Conservation (phyloP, 2,888 invertebrate species). For the Alloscopus bannaensis region DNA sequence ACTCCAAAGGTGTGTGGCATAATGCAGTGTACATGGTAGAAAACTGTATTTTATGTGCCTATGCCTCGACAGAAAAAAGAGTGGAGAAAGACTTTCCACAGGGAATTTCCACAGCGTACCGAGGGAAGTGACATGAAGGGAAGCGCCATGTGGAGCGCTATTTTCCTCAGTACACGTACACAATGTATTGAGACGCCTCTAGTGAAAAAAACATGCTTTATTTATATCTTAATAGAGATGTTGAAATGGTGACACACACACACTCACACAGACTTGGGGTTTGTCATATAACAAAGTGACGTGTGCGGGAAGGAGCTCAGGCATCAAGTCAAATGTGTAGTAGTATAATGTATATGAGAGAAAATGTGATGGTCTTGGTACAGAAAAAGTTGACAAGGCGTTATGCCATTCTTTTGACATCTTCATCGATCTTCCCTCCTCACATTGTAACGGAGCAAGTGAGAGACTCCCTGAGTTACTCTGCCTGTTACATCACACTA, state of each 20-base stretch:
- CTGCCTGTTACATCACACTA: too few species aligned
- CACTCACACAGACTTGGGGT: too few species aligned
- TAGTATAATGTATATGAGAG: too few species aligned
- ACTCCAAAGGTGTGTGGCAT: too few species aligned
- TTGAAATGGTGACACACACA: too few species aligned
- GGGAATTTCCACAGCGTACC: conserved; percentile 29
- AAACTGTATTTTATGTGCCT: too few species aligned
- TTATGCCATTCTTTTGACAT: conserved; percentile 73
- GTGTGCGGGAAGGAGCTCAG: neutral
- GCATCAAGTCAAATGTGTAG: neutral
- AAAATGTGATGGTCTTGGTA: conserved; percentile 46
- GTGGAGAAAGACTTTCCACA: conserved; percentile 30
- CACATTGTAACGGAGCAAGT: too few species aligned
- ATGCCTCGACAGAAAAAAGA: too few species aligned
- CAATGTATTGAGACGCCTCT: neutral
- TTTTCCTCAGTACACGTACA: neutral
- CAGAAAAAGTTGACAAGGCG: conserved; percentile 72
- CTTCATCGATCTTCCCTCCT: conserved; percentile 73
- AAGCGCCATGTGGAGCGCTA: neutral
- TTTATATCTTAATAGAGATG: neutral
- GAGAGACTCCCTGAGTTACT: too few species aligned
- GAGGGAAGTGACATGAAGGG: conserved; percentile 28
- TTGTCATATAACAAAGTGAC: too few species aligned
- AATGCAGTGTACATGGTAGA: too few species aligned
- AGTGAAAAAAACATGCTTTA: too few species aligned